Base-by-base conservation (phyloP, 2,113 vertebrate genomes). In the Leiothrix lutea region DNA sequence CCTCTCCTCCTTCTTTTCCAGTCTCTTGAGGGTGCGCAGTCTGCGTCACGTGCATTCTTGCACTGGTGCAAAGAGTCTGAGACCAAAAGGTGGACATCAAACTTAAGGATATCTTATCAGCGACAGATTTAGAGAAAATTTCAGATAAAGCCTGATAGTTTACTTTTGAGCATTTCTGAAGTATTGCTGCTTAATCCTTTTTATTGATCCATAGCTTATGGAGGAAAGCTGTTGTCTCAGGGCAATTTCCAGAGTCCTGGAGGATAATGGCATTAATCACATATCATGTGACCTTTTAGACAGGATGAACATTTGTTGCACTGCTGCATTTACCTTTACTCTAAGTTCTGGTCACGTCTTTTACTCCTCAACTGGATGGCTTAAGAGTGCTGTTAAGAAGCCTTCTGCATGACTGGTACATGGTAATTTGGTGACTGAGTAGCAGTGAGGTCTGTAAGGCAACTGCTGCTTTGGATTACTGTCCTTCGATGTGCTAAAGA, bases 401-500 rank as follows among this genome's bases (percentile, higher is more conserved):
- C 64, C 86, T 83, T 69, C 42, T 92, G 72, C 38, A 12, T 75
- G 67, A 72, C 40, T 75, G 61, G 35, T 64, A 40, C 45, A 3
- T 0, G 9, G 85, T 84, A 36, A 86, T 96, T 95, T 77, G 44
- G 47, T 67, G 86, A 33, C 64, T 40, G 90, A 88, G 74, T 69
- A 82, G 67, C 74, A 53, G 42, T 36, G 51, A n/a, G 56, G 57
- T 89, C 80, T 85, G 25, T 90, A 79, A 95, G 66, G 31, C 8
- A 11, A 23, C 56, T 66, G 87, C 62, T 82, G 75, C 58, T 90
- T 75, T 29, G 18, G 48, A 85, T 77, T 80, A 51, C 38, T 2
- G 12, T 45, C 72, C 84, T 92, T 96, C 93, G 86, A 95, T 95
- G 85, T 88, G 74, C 94, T 94, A 82, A 94, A 78, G 71, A 94